These are phyloP conservation scores for Phrynocephalus vlangalii DNA, from an alignment of 2,797 vertebrate genomes.

Conservation along the genomic window DNA sequence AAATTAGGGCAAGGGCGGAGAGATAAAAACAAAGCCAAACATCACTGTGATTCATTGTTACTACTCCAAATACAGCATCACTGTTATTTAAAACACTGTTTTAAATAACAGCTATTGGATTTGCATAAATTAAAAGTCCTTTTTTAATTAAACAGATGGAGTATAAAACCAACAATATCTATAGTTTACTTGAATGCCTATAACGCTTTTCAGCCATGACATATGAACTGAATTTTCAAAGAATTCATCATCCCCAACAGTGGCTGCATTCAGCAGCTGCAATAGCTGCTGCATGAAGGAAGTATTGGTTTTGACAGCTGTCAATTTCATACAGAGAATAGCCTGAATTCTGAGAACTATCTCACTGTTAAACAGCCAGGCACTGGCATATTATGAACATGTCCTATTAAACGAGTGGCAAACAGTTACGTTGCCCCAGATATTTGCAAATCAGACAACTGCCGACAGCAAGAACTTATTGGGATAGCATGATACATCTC, in stretches of 20 bases:
- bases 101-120: not conserved
- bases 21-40: not conserved
- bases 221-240: not conserved
- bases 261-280: conserved; percentile 39
- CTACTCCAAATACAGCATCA: conserved; percentile 4
- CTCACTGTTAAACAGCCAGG: not conserved
- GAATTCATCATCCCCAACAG: not conserved
- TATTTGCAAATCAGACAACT: conserved; percentile 1
- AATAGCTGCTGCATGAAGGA: conserved; percentile 17
- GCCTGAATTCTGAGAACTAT: not conserved
- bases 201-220: not conserved
- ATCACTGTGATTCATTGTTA: conserved; percentile 20
- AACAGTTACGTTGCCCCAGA: not conserved
- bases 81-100: not conserved
- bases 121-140: not conserved
- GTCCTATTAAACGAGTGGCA: not conserved
- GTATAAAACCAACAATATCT: not conserved
- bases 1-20: not conserved
- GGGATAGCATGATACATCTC: not conserved
- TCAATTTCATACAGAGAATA: conserved; percentile 13
- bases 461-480: conserved; percentile 1
- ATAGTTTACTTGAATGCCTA: not conserved
- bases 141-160: not conserved
- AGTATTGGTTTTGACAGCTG: conserved; percentile 18
- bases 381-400: not conserved